Base-by-base conservation (phyloP, 2,888 invertebrate genomes). In the Hypercompe scribonia region DNA sequence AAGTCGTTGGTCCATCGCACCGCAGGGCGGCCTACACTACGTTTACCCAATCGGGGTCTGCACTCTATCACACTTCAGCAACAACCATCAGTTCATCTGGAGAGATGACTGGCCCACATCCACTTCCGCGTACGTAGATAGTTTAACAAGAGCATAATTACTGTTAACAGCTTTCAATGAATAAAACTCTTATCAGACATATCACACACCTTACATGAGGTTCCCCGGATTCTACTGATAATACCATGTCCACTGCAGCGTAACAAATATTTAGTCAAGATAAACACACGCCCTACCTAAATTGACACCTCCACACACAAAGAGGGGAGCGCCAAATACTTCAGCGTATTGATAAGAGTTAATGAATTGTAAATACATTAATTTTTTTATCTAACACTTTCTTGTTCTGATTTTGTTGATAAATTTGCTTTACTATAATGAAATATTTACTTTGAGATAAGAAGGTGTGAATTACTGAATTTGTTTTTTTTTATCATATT, bases 321-420 rank as follows among this genome's bases (percentile, higher is more conserved):
- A 67, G 15, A 34, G 15, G 67, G 67, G 67, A 34, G 50, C 24
- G 46, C 68, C 42, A 33, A 54, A 39, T n/a, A 66, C 54, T 54
- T 54, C 15, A 42, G 34, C 24, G n/a, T 65, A 34, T 65, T 65
- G 65, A 39, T 65, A 36, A 65, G n/a, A 46, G 28, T 28, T 65
- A 39, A 36, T 66, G 73, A 68, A 68, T 54, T 18, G 68, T 58
- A 68, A 54, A 68, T 54, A 68, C n/a, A 54, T 68, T 50, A 68
- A 7, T 24, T 42, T 31, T 66, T 34, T 68, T 54, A 36, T 58
- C 10, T 68, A n/a, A n/a, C n/a, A n/a, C 2, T 33, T 10, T 46
- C 18, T 31, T 61, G 61, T 61, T 61, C 2, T 31, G 61, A 58
- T 61, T 61, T 31, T 15, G 18, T 18, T 61, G 61, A 31, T 61